These are phyloP conservation scores for Pseudopleuronectes americanus DNA, from an alignment of 2,797 vertebrate species.

Conservation along the genomic window DNA sequence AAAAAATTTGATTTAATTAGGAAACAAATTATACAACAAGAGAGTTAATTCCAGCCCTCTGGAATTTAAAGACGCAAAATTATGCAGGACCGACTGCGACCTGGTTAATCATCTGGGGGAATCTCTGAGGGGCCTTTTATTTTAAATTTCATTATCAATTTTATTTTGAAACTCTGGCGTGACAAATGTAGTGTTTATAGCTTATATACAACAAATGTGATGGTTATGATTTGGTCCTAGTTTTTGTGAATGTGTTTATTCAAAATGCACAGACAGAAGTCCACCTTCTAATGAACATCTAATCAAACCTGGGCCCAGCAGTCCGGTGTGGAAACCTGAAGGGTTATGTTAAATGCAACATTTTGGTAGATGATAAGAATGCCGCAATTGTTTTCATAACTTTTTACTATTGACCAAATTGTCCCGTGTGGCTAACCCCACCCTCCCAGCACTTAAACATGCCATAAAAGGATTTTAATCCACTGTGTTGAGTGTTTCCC, in stretches of 20 bases:
- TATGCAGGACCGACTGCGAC: too few relatives aligned
- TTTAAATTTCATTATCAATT: too few relatives aligned
- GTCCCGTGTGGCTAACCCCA: conserved; percentile 5
- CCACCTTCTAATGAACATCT: neutral
- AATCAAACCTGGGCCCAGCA: neutral
- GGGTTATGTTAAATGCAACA: neutral
- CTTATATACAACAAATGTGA: too few relatives aligned
- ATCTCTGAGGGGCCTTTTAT: too few relatives aligned
- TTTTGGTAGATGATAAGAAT: conserved; percentile 3
- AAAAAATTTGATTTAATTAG: too few relatives aligned
- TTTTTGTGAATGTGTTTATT: neutral
- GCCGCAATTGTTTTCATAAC: neutral
- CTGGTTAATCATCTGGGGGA: too few relatives aligned
- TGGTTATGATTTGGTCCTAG: too few relatives aligned
- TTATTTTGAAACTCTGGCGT: too few relatives aligned
- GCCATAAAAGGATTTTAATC: conserved; percentile 43
- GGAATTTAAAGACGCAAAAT: too few relatives aligned
- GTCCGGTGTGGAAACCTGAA: neutral
- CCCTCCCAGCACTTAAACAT: conserved; percentile 22
- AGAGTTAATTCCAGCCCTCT: too few relatives aligned
- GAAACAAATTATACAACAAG: too few relatives aligned
- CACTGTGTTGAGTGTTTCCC: conserved; percentile 15
- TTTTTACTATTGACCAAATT: conserved; percentile 13
- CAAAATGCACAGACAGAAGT: neutral
- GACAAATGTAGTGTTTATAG: too few relatives aligned